Evolutionary conservation across 2,797 vertebrate genomes (phyloP).

Genomic region (Hybognathus amarus): DNA sequence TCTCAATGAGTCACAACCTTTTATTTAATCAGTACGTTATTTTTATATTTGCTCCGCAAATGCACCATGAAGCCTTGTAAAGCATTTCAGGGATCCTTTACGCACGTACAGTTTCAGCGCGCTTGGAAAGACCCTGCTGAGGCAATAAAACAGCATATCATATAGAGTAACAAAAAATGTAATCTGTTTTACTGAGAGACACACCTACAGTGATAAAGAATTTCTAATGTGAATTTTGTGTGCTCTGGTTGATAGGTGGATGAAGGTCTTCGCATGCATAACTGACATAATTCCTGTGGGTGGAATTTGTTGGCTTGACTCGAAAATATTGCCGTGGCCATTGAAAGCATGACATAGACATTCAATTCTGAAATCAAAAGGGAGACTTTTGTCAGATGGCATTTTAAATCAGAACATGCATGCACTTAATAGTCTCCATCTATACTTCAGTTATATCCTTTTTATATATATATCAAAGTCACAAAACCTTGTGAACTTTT

Average conservation of each 20-base stretch:
- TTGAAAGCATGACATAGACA: background rate
- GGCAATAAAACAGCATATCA: background rate
- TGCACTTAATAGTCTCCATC: background rate
- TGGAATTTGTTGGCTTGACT: background rate
- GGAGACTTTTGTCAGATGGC: background rate
- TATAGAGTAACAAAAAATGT: background rate
- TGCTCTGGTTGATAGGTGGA: background rate
- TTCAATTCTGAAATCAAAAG: constrained; percentile 9
- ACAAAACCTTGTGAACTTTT: background rate
- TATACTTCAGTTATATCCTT: background rate
- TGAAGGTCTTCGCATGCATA: background rate
- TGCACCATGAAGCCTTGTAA: background rate
- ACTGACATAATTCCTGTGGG: constrained; percentile 18
- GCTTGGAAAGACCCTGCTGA: background rate
- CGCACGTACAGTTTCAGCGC: background rate
- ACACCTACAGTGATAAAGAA: background rate
- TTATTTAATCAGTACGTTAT: constrained; percentile 6
- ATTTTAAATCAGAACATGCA: constrained; percentile 1
- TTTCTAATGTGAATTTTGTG: background rate
- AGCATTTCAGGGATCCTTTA: constrained; percentile 17
- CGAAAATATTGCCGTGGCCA: background rate
- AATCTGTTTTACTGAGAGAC: too few relatives aligned
- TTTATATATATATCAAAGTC: background rate
- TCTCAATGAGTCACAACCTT: constrained; percentile 12
- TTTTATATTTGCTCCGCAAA: background rate